A percentile compares a stretch with the other conserved stretches of the same genome.
Conservation (phyloP, 2,797 vertebrate genomes). For the Sebastes minor region DNA sequence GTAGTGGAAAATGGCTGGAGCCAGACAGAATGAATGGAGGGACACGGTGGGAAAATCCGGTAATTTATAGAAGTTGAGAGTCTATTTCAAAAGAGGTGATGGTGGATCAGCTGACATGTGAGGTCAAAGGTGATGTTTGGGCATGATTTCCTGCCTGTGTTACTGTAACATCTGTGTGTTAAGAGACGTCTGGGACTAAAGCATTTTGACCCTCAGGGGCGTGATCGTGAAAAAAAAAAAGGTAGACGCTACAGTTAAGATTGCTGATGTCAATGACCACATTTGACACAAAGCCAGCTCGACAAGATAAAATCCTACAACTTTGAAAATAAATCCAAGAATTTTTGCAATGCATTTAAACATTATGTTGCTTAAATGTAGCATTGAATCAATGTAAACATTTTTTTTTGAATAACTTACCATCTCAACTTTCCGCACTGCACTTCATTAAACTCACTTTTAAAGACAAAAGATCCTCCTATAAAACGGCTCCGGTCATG, state of each 20-base stretch:
- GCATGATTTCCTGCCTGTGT: conserved; percentile 90
- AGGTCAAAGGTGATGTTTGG: conserved; percentile 94
- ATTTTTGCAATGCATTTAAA: conserved; percentile 3
- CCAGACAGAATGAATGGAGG: conserved; percentile 82
- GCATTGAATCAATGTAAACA: conserved; percentile 33
- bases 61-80: conserved; percentile 93
- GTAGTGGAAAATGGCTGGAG: conserved; percentile 84
- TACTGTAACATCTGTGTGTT: conserved; percentile 99
- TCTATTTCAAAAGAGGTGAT: conserved; percentile 95
- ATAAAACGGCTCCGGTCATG: conserved; percentile 39
- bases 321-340: background rate
- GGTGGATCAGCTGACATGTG: conserved; percentile 93
- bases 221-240: conserved; percentile 56
- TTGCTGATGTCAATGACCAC: conserved; percentile 77
- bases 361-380: conserved; percentile 5
- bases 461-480: conserved; percentile 57
- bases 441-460: conserved; percentile 61
- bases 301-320: conserved; percentile 36
- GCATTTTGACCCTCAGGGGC: conserved; percentile 86
- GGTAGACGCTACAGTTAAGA: conserved; percentile 75
- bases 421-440: conserved; percentile 20
- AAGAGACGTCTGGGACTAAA: conserved; percentile 87
- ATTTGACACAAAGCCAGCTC: conserved; percentile 71
- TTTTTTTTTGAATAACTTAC: conserved; percentile 12
- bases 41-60: conserved; percentile 94